phyloP scores from a whole-genome alignment of 2,797 vertebrate species.

The Pipistrellus pipistrellus region DNA sequence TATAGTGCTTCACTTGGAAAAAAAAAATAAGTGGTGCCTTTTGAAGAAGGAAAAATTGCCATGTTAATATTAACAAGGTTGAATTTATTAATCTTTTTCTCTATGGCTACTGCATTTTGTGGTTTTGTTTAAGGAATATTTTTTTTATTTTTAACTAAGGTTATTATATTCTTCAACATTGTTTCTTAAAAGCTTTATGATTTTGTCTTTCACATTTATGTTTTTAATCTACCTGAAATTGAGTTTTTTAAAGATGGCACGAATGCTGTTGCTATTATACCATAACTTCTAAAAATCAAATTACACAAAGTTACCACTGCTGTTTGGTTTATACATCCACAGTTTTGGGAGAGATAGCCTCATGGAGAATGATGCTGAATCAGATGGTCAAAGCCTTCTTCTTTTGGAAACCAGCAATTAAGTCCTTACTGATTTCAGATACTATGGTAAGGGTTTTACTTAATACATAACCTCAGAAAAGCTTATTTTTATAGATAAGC shows the following conservation, averaged over 20 bases:
- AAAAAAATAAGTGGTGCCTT: background rate
- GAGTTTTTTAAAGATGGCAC: constrained; percentile 68
- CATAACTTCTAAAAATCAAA: constrained; percentile 75
- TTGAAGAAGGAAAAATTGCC: constrained; percentile 51
- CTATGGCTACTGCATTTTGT: constrained; percentile 51
- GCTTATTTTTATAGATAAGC: constrained; percentile 20
- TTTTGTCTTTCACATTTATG: constrained; percentile 73
- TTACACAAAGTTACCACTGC: constrained; percentile 59
- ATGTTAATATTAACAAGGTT: constrained; percentile 53
- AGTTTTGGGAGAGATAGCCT: background rate
- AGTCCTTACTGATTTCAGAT: constrained; percentile 2
- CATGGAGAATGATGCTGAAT: background rate
- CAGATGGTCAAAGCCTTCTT: background rate
- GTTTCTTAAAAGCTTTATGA: constrained; percentile 73
- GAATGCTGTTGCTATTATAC: constrained; percentile 66
- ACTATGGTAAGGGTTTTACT: constrained; percentile 15
- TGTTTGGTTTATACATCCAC: constrained; percentile 17
- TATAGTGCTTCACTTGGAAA: background rate
- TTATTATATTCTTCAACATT: constrained; percentile 62
- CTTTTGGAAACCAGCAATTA: background rate
- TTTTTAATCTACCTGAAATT: constrained; percentile 77
- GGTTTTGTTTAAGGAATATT: constrained; percentile 67
- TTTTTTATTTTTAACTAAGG: constrained; percentile 37
- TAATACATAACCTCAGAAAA: constrained; percentile 3
- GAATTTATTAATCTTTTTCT: constrained; percentile 72